Base-by-base conservation (phyloP, 2,888 invertebrate species). In the Electrophaes corylata region DNA sequence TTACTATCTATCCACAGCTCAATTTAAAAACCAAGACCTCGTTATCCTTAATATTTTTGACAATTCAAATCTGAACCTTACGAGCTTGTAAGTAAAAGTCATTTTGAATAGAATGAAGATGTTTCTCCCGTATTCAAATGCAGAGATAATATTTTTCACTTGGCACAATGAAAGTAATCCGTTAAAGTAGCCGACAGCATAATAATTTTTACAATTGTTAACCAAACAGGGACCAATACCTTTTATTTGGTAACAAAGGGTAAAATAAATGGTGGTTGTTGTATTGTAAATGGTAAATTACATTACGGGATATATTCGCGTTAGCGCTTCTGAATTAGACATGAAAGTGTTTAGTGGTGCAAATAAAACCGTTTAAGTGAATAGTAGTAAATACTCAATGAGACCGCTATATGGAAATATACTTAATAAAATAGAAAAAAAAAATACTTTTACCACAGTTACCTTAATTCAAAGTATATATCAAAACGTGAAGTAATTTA, bases 161-260 rank as follows among this genome's bases (percentile, higher is more conserved):
- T 64, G 70, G 62, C 68, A 87, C 86, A 87, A 88, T 79, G 72
- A 77, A 73, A 68, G 70, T 90, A 88, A 90, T 90, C 91, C 81
- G 84, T 79, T 84, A 90, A 90, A 89, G 91, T 90, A 88, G 88
- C 91, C 91, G 91, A 86, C 82, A 69, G 75, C 31, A 57, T 62
- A 67, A 68, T 68, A 76, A 80, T 79, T 78, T 78, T 75, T 73
- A 80, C 86, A 86, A 86, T 83, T 79, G 80, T 78, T 70, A 74
- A 75, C 69, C 81, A 81, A 83, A 86, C 87, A 86, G 83, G 83
- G 74, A 81, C 67, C 77, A 71, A 71, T 54, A 59, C 70, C 69
- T 77, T 66, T 75, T 87, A 86, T 86, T 86, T 66, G 67, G 20
- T 54, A 60, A 81, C 81, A 86, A 86, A 82, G 79, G 79, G 79